Percentiles rank a stretch among this genome's conserved stretches.
These are phyloP conservation scores for Salpingus planirostris DNA, from an alignment of 2,888 invertebrate species.

Conservation along the genomic window DNA sequence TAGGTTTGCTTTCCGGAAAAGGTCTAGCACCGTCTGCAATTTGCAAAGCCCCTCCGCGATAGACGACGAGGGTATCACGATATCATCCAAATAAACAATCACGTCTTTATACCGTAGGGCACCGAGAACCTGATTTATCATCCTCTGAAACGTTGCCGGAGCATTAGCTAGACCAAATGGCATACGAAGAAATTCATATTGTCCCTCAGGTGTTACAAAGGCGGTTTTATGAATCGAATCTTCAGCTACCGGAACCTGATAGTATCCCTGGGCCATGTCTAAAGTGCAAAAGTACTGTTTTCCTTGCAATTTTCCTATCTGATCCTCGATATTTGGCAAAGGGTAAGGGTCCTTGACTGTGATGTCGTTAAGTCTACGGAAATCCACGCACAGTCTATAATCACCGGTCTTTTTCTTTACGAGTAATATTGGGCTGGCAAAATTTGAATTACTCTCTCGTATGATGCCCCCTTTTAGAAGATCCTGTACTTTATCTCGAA, in stretches of 20 bases:
- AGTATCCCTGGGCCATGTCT: slow-evolving; percentile 10
- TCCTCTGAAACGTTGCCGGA: slow-evolving; percentile 9
- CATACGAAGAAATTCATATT: slow-evolving; percentile 14
- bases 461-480: background rate
- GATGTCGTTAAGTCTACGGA: background rate
- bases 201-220: slow-evolving; percentile 14
- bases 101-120: background rate
- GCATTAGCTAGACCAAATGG: slow-evolving; percentile 11
- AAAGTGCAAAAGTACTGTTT: slow-evolving; percentile 4
- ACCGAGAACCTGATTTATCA: slow-evolving; percentile 9
- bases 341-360: background rate
- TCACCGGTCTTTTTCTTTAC: background rate
- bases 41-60: background rate
- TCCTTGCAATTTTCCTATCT: background rate
- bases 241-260: slow-evolving; percentile 9
- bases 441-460: background rate
- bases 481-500: background rate
- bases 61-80: background rate
- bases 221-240: slow-evolving; percentile 10
- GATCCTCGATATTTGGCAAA: background rate
- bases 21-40: background rate
- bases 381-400: background rate
- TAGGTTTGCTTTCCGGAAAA: background rate
- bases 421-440: background rate
- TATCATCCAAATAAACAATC: background rate